Conservation (phyloP, 1,140 invertebrate genomes). For the Heliothis virescens region DNA sequence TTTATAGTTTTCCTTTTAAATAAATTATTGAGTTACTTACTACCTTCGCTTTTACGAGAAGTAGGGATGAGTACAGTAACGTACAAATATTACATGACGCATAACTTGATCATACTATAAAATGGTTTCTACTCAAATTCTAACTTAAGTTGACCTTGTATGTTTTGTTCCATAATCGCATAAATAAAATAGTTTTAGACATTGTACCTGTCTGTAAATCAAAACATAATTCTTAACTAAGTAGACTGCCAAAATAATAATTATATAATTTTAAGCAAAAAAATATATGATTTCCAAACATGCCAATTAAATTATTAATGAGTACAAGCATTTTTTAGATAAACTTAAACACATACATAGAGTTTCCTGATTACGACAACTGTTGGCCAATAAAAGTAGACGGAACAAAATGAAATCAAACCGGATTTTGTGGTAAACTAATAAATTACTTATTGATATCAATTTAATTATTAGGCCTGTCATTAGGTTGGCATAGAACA, state of each 20-base stretch:
- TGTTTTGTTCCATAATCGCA: too few species aligned
- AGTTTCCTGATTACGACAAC: background rate
- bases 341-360: background rate
- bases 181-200: too few species aligned
- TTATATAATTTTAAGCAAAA: too few species aligned
- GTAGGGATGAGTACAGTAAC: background rate
- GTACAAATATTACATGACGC: background rate
- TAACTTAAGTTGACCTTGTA: too few species aligned
- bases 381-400: background rate
- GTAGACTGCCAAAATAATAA: too few species aligned
- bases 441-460: slow-evolving; percentile 5
- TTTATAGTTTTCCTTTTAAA: slow-evolving; percentile 20
- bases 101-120: too few species aligned
- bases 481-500: background rate
- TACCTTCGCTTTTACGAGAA: background rate
- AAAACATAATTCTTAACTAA: too few species aligned
- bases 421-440: slow-evolving; percentile 4
- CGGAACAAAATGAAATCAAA: background rate
- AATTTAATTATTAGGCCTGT: slow-evolving; percentile 9
- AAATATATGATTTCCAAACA: too few species aligned
- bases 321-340: background rate
- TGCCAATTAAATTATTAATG: background rate
- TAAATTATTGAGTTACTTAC: background rate
- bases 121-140: too few species aligned
- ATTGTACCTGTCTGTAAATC: too few species aligned